Conservation (phyloP, 2,113 vertebrate species). For the Trematomus loennbergii region DNA sequence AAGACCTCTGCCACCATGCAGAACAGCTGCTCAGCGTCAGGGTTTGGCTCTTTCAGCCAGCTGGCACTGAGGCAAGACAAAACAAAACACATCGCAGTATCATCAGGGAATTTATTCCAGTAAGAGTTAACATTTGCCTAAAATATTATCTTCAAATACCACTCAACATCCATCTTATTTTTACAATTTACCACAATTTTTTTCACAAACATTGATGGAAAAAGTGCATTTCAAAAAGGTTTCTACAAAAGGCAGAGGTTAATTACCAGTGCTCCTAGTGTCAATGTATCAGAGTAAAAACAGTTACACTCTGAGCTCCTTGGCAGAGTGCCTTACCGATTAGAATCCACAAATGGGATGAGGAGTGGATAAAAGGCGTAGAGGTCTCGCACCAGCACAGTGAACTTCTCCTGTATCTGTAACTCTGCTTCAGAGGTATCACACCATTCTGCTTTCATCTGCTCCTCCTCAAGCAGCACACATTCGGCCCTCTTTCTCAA, state of each 20-base stretch:
- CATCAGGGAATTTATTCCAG: conserved; percentile 5
- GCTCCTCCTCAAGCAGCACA: conserved; percentile 92
- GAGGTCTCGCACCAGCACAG: conserved; percentile 91
- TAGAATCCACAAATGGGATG: conserved; percentile 94
- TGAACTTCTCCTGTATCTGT: conserved; percentile 93
- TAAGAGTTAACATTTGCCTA: not conserved
- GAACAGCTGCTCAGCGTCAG: conserved; percentile 92
- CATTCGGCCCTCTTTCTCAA: conserved; percentile 92
- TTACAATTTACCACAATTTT: not conserved
- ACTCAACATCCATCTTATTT: not conserved
- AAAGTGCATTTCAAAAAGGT: not conserved
- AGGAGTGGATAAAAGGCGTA: conserved; percentile 96
- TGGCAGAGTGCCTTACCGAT: conserved; percentile 84
- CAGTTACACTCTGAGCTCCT: not conserved
- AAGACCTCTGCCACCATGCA: conserved; percentile 95
- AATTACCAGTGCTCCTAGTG: not conserved
- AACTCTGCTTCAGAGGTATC: conserved; percentile 92
- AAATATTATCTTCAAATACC: conserved; percentile 9
- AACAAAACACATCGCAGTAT: conserved; percentile 32
- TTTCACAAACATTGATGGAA: not conserved
- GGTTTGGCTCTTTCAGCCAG: conserved; percentile 90
- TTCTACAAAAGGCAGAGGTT: not conserved
- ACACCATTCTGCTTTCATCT: conserved; percentile 88
- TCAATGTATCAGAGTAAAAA: not conserved
- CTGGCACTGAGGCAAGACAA: conserved; percentile 84